Evolutionary conservation across 2,113 vertebrate species (phyloP).

Genomic region (Typhlomys cinereus): DNA sequence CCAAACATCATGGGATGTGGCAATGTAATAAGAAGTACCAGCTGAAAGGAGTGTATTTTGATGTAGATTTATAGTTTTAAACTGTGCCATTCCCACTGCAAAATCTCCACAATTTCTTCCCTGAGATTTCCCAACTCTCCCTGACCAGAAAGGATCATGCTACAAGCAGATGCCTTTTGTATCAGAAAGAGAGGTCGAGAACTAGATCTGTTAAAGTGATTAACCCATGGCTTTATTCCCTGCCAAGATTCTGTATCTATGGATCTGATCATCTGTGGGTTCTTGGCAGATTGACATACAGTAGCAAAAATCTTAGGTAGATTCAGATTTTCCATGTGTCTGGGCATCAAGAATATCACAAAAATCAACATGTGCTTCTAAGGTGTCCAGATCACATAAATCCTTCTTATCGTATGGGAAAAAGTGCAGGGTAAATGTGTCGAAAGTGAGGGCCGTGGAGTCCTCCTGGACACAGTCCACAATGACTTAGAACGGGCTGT

Average conservation of each 20-base stretch:
- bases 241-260: not conserved
- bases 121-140: not conserved
- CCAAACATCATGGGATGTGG: not conserved
- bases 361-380: not conserved
- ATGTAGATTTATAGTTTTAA: not conserved
- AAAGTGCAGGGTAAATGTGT: not conserved
- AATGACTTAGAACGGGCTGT: not conserved
- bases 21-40: not conserved
- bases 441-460: not conserved
- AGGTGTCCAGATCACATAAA: constrained; percentile 1
- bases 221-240: not conserved
- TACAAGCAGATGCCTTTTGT: not conserved
- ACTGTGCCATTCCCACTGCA: not conserved
- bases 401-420: not conserved
- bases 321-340: constrained; percentile 3
- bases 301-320: not conserved
- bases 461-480: not conserved
- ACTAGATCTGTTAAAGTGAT: not conserved
- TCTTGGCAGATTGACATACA: not conserved
- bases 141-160: not conserved
- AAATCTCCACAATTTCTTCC: not conserved
- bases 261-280: not conserved
- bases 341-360: not conserved
- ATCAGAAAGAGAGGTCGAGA: not conserved
- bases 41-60: constrained; percentile 11